phyloP scores from a whole-genome alignment of 2,113 vertebrate genomes.

The Elaphurus davidianus region DNA sequence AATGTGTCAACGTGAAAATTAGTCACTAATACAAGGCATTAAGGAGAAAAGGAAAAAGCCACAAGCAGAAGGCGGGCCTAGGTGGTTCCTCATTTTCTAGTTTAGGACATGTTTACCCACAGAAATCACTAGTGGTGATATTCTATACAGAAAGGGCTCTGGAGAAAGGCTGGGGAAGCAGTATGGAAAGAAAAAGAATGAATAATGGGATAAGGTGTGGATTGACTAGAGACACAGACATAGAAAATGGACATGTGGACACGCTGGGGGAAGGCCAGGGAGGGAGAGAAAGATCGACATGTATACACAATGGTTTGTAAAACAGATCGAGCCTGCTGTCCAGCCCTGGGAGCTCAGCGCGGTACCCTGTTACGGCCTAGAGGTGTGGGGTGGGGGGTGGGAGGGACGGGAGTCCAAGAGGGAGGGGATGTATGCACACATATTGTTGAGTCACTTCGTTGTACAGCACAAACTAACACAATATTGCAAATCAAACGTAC shows the following conservation, averaged over 20 bases:
- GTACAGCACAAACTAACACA: background rate
- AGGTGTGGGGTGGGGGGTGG: background rate
- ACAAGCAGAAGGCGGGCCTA: background rate
- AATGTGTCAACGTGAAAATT: slow-evolving; percentile 65
- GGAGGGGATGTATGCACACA: background rate
- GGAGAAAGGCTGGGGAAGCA: background rate
- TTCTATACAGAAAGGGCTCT: background rate
- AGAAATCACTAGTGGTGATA: background rate
- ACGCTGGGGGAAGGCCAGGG: background rate
- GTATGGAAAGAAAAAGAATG: background rate
- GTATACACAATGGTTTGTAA: background rate
- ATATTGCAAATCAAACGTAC: background rate
- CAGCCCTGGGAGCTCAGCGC: background rate
- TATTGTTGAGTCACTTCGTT: background rate
- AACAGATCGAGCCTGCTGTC: background rate
- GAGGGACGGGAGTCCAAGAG: background rate
- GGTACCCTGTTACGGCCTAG: background rate
- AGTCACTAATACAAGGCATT: slow-evolving; percentile 45
- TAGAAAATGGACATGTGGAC: background rate
- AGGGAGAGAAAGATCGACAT: background rate
- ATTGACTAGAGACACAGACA: background rate
- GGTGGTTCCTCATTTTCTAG: background rate
- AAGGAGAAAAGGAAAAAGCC: background rate
- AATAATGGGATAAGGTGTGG: background rate
- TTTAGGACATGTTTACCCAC: background rate